These are phyloP conservation scores for Callinectes sapidus DNA, from an alignment of 2,888 invertebrate species.

Conservation along the genomic window DNA sequence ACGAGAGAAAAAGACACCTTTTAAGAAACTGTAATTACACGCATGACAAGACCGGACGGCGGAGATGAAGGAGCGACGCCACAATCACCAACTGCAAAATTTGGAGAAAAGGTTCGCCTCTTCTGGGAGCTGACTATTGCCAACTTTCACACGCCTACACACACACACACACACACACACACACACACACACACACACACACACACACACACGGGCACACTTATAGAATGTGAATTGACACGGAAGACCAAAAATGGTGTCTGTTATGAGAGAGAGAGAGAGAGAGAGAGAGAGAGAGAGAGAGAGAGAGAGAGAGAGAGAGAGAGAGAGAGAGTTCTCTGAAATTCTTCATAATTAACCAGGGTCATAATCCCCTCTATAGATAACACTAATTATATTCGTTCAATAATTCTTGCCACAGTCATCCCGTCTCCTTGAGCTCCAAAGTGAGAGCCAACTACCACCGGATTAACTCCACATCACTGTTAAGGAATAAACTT, in stretches of 20 bases:
- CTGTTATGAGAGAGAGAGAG: too few species aligned
- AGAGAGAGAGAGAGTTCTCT: neutral
- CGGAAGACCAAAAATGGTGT: neutral
- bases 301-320: neutral
- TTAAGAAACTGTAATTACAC: neutral
- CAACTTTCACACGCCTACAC: neutral
- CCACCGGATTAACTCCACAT: neutral
- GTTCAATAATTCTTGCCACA: neutral
- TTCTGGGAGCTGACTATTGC: neutral
- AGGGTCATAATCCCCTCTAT: neutral
- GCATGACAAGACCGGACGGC: slow-evolving; percentile 4
- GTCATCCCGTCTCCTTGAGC: neutral
- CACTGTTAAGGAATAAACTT: neutral
- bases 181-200: neutral
- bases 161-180: neutral
- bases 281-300: slow-evolving; percentile 9
- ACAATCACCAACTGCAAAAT: neutral
- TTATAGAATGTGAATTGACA: neutral
- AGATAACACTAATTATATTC: neutral
- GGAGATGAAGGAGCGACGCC: neutral
- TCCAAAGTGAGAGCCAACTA: neutral
- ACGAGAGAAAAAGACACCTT: neutral
- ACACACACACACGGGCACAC: neutral
- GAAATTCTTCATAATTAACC: too few species aligned
- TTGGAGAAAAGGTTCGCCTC: neutral